Evolutionary conservation across 1,140 invertebrate species (phyloP).

Genomic region (Bombus pascuorum): DNA sequence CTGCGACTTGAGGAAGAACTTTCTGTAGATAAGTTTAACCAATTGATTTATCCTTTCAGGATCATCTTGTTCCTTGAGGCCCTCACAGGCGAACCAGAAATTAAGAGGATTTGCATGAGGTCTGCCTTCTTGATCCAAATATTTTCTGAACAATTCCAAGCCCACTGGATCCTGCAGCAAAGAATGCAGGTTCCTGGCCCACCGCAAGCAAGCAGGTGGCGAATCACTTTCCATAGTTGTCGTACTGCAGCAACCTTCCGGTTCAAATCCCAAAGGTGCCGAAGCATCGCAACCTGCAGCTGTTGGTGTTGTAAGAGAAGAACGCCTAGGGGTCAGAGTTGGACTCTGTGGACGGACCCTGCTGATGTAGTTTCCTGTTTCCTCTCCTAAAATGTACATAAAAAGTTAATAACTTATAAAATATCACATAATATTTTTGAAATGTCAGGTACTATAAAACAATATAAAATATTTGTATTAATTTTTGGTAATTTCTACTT

Average conservation of each 20-base stretch:
- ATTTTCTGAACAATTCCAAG: slow-evolving; percentile 91
- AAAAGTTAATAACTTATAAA: neutral
- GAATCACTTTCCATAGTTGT: slow-evolving; percentile 83
- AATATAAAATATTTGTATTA: neutral
- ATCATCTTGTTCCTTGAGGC: slow-evolving; percentile 91
- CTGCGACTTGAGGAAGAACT: slow-evolving; percentile 91
- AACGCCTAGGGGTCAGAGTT: slow-evolving; percentile 81
- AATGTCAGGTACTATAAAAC: neutral
- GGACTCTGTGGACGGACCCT: slow-evolving; percentile 79
- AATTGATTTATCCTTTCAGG: slow-evolving; percentile 88
- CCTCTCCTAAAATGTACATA: slow-evolving; percentile 77
- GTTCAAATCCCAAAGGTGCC: slow-evolving; percentile 83
- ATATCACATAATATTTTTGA: neutral
- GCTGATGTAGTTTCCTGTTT: slow-evolving; percentile 78
- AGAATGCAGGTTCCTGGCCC: slow-evolving; percentile 91
- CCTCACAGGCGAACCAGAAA: slow-evolving; percentile 96
- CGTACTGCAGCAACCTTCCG: slow-evolving; percentile 81
- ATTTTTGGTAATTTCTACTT: neutral
- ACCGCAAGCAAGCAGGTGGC: slow-evolving; percentile 91
- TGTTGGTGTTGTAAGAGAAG: slow-evolving; percentile 74
- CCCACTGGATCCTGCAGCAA: slow-evolving; percentile 93
- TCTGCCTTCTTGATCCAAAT: slow-evolving; percentile 91
- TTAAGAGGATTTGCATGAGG: slow-evolving; percentile 90
- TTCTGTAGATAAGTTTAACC: slow-evolving; percentile 90
- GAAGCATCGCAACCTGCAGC: slow-evolving; percentile 79